Evolutionary conservation across 92 coral and sea anemone genomes (phyloP).

Genomic region (Umimayanthus chanpuru): DNA sequence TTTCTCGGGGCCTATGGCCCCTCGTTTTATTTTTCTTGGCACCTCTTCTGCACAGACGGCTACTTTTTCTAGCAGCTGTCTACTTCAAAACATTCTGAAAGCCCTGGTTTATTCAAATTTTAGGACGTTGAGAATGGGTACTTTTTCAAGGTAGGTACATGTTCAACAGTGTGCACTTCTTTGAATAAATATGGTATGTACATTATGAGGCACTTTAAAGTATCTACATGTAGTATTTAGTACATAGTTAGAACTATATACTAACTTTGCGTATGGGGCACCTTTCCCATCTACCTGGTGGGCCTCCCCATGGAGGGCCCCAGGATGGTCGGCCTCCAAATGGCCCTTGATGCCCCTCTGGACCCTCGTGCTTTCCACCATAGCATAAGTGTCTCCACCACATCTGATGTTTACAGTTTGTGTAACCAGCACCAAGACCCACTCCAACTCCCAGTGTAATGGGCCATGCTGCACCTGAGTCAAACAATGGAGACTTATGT

Average conservation of each 20-base stretch:
- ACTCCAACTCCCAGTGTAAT: slow-evolving; percentile 87
- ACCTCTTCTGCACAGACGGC: too few relatives aligned
- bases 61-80: too few relatives aligned
- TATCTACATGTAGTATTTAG: too few relatives aligned
- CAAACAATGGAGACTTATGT: not conserved
- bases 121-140: too few relatives aligned
- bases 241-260: not conserved
- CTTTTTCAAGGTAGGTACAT: too few relatives aligned
- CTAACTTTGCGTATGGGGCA: slow-evolving; percentile 26
- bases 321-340: slow-evolving; percentile 54
- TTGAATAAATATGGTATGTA: too few relatives aligned
- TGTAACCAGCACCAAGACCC: slow-evolving; percentile 94
- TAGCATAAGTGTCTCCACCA: slow-evolving; percentile 56
- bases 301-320: slow-evolving; percentile 46
- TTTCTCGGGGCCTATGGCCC: too few relatives aligned
- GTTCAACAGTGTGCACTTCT: too few relatives aligned
- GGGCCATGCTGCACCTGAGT: slow-evolving; percentile 90
- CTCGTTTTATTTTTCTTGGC: too few relatives aligned
- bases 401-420: slow-evolving; percentile 94
- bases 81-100: too few relatives aligned
- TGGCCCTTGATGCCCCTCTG: slow-evolving; percentile 29
- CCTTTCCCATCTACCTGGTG: slow-evolving; percentile 10
- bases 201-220: too few relatives aligned
- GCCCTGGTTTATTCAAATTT: too few relatives aligned
- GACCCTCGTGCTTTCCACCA: slow-evolving; percentile 59